phyloP scores from a whole-genome alignment of 2,797 vertebrate species.

The Leptodactylus fallax region DNA sequence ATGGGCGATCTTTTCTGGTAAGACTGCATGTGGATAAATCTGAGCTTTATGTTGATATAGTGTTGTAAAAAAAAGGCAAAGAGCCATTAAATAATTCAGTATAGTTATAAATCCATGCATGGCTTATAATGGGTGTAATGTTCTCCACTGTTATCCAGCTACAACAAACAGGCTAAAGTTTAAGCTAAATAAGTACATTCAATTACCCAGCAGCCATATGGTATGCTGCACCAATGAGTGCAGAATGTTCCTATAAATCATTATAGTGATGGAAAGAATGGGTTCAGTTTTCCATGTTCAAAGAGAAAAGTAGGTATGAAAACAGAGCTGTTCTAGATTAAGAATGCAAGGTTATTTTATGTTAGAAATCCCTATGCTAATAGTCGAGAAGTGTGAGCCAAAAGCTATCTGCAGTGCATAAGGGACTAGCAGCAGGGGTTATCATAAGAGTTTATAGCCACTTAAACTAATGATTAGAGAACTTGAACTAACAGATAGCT shows the following conservation, averaged over 20 bases:
- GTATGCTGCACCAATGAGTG: neutral
- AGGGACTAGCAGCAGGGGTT: slow-evolving; percentile 57
- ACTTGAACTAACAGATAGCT: slow-evolving; percentile 58
- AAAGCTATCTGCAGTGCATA: slow-evolving; percentile 52
- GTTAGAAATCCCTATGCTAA: slow-evolving; percentile 45
- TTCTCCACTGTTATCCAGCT: slow-evolving; percentile 35
- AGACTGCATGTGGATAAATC: slow-evolving; percentile 41
- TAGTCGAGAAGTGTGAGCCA: slow-evolving; percentile 37
- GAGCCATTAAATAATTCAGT: slow-evolving; percentile 45
- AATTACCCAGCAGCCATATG: slow-evolving; percentile 47
- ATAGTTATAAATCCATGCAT: slow-evolving; percentile 45
- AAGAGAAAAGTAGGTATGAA: slow-evolving; percentile 7
- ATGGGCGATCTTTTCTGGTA: slow-evolving; percentile 36
- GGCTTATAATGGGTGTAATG: slow-evolving; percentile 37
- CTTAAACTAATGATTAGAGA: slow-evolving; percentile 61
- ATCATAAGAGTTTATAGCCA: slow-evolving; percentile 56
- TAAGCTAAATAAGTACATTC: slow-evolving; percentile 52
- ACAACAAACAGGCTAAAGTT: slow-evolving; percentile 44
- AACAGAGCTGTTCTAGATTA: slow-evolving; percentile 22
- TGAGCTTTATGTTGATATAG: slow-evolving; percentile 50
- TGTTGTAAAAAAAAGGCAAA: slow-evolving; percentile 39
- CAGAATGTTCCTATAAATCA: slow-evolving; percentile 35
- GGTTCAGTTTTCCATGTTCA: slow-evolving; percentile 29
- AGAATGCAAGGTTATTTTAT: slow-evolving; percentile 34
- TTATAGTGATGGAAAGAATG: slow-evolving; percentile 29